Conservation (phyloP, 1,140 invertebrate species). For the Sesamia nonagrioides region DNA sequence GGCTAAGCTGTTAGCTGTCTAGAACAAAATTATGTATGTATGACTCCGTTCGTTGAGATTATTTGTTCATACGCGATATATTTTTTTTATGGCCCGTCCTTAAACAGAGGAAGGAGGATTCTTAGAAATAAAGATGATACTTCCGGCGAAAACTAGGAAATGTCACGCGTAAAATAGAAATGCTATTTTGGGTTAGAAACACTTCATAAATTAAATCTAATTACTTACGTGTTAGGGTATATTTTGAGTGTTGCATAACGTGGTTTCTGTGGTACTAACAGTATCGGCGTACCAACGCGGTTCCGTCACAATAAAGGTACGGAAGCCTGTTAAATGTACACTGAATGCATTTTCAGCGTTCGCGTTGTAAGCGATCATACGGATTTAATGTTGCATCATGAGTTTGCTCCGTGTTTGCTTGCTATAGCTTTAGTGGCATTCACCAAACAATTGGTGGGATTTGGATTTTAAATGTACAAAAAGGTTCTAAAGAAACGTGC, state of each 20-base stretch:
- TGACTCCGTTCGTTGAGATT: slow-evolving; percentile 16
- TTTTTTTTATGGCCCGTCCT: slow-evolving; percentile 31
- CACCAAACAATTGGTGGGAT: neutral
- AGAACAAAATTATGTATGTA: slow-evolving; percentile 14
- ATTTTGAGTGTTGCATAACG: neutral
- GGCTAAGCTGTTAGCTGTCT: neutral
- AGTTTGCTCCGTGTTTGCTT: neutral
- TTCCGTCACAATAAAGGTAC: neutral
- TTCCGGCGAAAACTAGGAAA: slow-evolving; percentile 8
- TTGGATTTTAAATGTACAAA: too few relatives aligned
- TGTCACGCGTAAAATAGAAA: slow-evolving; percentile 1
- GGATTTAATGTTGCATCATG: slow-evolving; percentile 37
- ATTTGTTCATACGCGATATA: slow-evolving; percentile 23
- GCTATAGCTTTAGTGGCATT: too few relatives aligned
- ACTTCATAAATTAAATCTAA: slow-evolving; percentile 13
- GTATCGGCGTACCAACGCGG: neutral
- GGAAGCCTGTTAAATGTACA: slow-evolving; percentile 37
- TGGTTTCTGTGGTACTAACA: neutral
- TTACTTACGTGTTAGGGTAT: neutral
- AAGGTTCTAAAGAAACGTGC: slow-evolving; percentile 2
- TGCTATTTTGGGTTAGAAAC: slow-evolving; percentile 5
- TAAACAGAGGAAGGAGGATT: slow-evolving; percentile 8
- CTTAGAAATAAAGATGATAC: slow-evolving; percentile 37
- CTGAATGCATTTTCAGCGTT: slow-evolving; percentile 29
- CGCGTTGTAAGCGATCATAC: slow-evolving; percentile 29